These are phyloP conservation scores for Ptilodon capucinus DNA, from an alignment of 2,888 invertebrate species.

Conservation along the genomic window DNA sequence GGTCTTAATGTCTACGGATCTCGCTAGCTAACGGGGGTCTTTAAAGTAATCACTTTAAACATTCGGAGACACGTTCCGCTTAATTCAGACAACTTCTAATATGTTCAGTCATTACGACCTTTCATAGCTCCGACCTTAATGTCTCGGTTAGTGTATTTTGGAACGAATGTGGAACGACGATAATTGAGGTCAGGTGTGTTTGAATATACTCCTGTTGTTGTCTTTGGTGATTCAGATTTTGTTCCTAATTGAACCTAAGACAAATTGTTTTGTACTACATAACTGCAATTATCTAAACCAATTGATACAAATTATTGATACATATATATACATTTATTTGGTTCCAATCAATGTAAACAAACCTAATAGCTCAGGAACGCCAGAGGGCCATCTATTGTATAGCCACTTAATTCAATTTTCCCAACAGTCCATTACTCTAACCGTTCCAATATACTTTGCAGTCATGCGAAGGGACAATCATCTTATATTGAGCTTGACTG, in stretches of 20 bases:
- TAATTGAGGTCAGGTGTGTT: constrained; percentile 31
- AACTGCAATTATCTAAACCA: not conserved
- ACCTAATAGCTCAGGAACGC: not conserved
- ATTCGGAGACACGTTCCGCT: constrained; percentile 44
- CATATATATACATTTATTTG: not conserved
- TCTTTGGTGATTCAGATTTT: not conserved
- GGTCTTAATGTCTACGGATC: constrained; percentile 44
- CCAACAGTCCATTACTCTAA: constrained; percentile 8
- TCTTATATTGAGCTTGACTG: constrained; percentile 13
- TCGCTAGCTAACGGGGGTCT: constrained; percentile 40
- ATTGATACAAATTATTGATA: too few relatives aligned
- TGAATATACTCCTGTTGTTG: not conserved
- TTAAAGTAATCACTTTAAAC: constrained; percentile 47
- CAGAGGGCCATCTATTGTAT: constrained; percentile 1
- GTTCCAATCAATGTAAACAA: not conserved
- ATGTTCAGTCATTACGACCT: constrained; percentile 41
- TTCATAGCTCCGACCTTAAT: constrained; percentile 35
- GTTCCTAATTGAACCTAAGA: not conserved
- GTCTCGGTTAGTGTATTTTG: constrained; percentile 20
- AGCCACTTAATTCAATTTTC: constrained; percentile 10
- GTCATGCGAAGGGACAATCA: constrained; percentile 20
- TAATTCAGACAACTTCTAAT: constrained; percentile 51
- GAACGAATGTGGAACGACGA: constrained; percentile 22
- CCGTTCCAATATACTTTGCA: constrained; percentile 9
- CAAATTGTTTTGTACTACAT: not conserved